phyloP scores from a whole-genome alignment of 2,797 vertebrate genomes.

The Eulemur rubriventer region DNA sequence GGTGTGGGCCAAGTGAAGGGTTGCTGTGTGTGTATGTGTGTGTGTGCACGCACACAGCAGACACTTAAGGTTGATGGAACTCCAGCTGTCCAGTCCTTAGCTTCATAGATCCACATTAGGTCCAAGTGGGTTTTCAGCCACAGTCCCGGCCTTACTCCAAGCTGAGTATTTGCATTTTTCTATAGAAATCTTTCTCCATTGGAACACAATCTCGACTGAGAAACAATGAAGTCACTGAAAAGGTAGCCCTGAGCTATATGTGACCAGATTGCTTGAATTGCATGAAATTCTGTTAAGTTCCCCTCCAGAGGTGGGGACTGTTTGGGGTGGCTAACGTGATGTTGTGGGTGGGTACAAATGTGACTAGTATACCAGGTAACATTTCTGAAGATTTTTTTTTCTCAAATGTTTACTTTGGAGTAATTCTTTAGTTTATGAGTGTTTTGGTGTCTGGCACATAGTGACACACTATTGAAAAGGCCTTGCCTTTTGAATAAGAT shows the following conservation, averaged over 20 bases:
- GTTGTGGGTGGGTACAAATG: background rate
- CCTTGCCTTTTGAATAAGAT: constrained; percentile 8
- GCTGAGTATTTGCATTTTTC: background rate
- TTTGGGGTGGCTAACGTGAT: background rate
- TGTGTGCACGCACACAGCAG: background rate
- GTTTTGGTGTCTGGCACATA: background rate
- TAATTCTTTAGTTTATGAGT: background rate
- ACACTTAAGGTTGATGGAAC: background rate
- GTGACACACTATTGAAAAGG: background rate
- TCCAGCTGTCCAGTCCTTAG: background rate
- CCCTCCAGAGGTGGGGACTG: background rate
- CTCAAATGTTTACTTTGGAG: background rate
- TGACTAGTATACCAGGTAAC: background rate
- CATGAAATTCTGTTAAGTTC: background rate
- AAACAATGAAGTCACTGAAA: constrained; percentile 17
- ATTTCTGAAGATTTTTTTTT: constrained; percentile 30
- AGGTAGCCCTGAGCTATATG: background rate
- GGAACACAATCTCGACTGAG: background rate
- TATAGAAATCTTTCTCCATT: background rate
- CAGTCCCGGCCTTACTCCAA: background rate
- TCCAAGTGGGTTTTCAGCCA: background rate
- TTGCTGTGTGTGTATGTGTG: background rate
- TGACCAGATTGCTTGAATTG: background rate
- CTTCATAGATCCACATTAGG: background rate
- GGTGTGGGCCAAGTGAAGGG: background rate